phyloP scores from a whole-genome alignment of 2,888 invertebrate species.

The Calliopum simillimum region DNA sequence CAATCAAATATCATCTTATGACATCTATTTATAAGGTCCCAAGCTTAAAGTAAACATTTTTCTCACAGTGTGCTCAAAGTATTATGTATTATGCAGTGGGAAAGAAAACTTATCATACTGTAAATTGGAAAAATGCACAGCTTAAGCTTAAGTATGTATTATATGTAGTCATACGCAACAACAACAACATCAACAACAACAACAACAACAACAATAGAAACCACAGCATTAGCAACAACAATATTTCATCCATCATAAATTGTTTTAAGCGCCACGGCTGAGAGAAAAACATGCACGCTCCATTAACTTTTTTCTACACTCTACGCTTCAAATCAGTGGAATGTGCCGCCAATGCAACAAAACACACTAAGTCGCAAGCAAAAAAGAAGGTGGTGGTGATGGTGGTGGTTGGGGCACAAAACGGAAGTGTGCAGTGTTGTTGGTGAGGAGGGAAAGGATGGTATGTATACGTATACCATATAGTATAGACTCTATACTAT shows the following conservation, averaged over 20 bases:
- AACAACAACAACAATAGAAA: constrained; percentile 32
- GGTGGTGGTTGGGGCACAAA: not conserved
- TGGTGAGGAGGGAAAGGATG: not conserved
- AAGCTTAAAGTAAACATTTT: constrained; percentile 25
- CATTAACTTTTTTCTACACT: constrained; percentile 60
- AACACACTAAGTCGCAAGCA: not conserved
- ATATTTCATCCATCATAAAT: constrained; percentile 62
- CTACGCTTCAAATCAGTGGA: constrained; percentile 38
- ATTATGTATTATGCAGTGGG: not conserved
- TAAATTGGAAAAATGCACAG: not conserved
- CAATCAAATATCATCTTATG: too few relatives aligned
- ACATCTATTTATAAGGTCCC: too few relatives aligned
- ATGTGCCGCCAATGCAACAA: not conserved
- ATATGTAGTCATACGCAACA: too few relatives aligned
- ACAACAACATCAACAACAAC: constrained; percentile 26
- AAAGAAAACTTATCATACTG: not conserved
- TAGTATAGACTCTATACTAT: too few relatives aligned
- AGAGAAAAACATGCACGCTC: constrained; percentile 66
- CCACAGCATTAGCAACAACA: constrained; percentile 2
- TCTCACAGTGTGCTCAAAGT: not conserved
- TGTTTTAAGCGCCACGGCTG: constrained; percentile 67
- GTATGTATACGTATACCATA: too few relatives aligned
- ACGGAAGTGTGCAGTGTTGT: not conserved
- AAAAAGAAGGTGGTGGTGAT: not conserved
- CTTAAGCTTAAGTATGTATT: too few relatives aligned